Evolutionary conservation across 2,888 invertebrate genomes (phyloP), one percentile per base, ranked within the genome.

Genomic region (Strigamia crassipes): DNA sequence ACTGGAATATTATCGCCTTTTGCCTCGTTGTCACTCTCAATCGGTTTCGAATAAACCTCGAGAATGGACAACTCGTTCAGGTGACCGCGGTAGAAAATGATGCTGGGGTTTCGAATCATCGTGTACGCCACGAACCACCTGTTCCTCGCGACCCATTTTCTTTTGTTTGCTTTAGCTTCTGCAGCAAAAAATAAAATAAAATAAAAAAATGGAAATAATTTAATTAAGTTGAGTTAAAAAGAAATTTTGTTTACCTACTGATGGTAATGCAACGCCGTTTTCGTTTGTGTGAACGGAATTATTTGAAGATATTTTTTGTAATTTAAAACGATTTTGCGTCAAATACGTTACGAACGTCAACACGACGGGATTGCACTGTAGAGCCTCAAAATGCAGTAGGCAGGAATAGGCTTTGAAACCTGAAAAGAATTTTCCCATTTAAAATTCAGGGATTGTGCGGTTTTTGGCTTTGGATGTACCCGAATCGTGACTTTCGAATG

Each of bases 391-490:
- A 41, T 42, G 38, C 79, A 79, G 15, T 6, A 79, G 21, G 18
- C 34, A 79, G 18, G 21, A 27, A 21, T 79, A 79, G 5, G 42
- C 79, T 79, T 79, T 79, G 21, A 79, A 79, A 79, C 79, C 79
- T 27, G 27, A 27, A 3, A 3, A 27, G 1, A 27, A 2, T 27
- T 27, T n/a, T n/a, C n/a, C 3, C 27, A 27, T 27, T 27, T 27
- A 27, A 3, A 27, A 27, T 27, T 27, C 27, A n/a, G 27, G 27
- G 27, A 27, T 27, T 27, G 27, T 27, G 27, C 3, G 1, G 27
- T 27, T 2, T 27, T 27, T 27, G 27, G 3, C 3, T 27, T 27
- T 27, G 1, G 27, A 27, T 3, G n/a, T 34, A 79, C 79, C 79
- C 0, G 41, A 15, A 41, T 79, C 79, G 8, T 41, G 12, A 41